Evolutionary conservation across 2,888 invertebrate genomes (phyloP).

Genomic region (Cerceris ruficornis): DNA sequence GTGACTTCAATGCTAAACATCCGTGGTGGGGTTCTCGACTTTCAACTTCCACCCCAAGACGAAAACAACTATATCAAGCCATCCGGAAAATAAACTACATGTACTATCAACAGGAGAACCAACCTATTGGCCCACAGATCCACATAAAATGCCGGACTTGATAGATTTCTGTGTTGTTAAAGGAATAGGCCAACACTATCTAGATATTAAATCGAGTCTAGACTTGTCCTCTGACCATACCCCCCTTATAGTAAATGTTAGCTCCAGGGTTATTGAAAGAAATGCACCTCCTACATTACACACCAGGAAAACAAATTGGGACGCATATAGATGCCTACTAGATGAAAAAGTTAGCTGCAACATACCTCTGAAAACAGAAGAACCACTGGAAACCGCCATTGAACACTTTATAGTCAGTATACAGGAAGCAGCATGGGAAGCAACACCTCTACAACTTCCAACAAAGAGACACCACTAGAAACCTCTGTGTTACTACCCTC

Average conservation of each 20-base stretch:
- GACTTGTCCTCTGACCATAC: not conserved
- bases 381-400: not conserved
- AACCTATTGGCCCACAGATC: not conserved
- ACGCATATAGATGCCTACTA: not conserved
- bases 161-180: not conserved
- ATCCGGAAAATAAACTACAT: not conserved
- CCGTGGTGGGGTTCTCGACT: slow-evolving; percentile 59
- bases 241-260: not conserved
- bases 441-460: not conserved
- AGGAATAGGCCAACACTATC: not conserved
- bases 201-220: not conserved
- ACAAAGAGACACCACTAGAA: not conserved
- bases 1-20: slow-evolving; percentile 57
- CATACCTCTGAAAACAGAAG: not conserved
- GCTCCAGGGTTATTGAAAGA: not conserved
- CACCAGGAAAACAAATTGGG: not conserved
- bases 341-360: not conserved
- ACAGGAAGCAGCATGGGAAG: not conserved
- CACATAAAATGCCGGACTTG: not conserved
- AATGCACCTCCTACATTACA: not conserved
- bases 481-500: too few relatives aligned
- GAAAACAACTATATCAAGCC: slow-evolving; percentile 24
- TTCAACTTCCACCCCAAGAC: slow-evolving; percentile 41
- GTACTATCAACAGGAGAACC: not conserved
- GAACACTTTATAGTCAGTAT: not conserved